Evolutionary conservation across 2,797 vertebrate genomes (phyloP), one percentile per base, ranked within the genome.

Genomic region (Pampus argenteus): DNA sequence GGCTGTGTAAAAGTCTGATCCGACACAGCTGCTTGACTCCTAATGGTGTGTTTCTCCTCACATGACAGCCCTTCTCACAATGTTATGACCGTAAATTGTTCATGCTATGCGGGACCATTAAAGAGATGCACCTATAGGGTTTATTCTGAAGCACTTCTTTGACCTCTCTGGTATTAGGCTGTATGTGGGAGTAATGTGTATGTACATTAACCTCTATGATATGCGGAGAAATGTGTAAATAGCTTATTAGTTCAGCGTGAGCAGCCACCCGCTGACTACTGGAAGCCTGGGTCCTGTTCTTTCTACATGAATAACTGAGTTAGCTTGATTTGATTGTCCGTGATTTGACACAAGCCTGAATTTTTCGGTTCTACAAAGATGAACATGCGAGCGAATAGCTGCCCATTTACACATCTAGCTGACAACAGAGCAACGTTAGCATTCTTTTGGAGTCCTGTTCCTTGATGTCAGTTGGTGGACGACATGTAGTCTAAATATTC

Each of bases 21-120:
- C 74, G 86, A 86, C 85, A 89, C 89, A 91, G 91, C 85, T 87
- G 86, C 83, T 88, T 87, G 87, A 86, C 69, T 88, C 89, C 65
- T 85, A 89, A 88, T 82, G 82, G 78, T 31, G 85, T 79, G 76
- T 85, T 83, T 81, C 85, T 74, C 66, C 60, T 83, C 76, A 80
- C 79, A 71, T 70, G 83, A 77, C 87, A 79, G 74, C 72, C 44
- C 73, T 58, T 66, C 77, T 80, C 82, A 74, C 84, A 81, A 78
- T 81, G 79, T 89, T 86, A 75, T 74, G 84, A 86, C 77, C 58
- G 20, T 63, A 76, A 31, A 74, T 71, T 74, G 58, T 78, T 78
- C 80, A 22, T 49, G 48, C 56, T 54, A 49, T 22, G 48, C 48
- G 71, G 67, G 25, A 23, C 67, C 55, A 72, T 82, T 79, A 61